These are phyloP conservation scores for Xyliphius kryptos DNA, from an alignment of 2,113 vertebrate species.

Conservation along the genomic window DNA sequence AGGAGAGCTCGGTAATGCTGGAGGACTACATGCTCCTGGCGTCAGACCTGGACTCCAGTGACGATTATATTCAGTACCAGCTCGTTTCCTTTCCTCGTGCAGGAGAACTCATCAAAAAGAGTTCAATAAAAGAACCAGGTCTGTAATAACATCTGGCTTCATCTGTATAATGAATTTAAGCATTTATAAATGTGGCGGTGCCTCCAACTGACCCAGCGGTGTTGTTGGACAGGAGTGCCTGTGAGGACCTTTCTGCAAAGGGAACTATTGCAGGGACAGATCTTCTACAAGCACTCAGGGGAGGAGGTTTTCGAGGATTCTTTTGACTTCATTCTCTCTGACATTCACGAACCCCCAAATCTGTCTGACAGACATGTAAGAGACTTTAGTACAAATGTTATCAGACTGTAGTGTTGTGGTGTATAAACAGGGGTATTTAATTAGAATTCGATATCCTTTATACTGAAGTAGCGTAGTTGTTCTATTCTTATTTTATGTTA, in stretches of 20 bases:
- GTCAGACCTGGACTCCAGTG: constrained; percentile 63
- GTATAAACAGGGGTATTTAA: too few species aligned
- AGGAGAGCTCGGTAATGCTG: constrained; percentile 49
- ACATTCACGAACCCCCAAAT: constrained; percentile 62
- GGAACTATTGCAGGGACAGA: constrained; percentile 60
- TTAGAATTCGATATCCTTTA: too few species aligned
- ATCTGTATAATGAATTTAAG: too few species aligned
- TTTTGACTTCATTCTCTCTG: constrained; percentile 61
- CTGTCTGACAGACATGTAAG: constrained; percentile 62
- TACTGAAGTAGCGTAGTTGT: too few species aligned
- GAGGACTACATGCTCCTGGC: constrained; percentile 52
- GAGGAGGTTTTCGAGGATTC: constrained; percentile 65
- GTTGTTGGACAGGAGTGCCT: constrained; percentile 42
- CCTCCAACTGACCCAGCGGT: not conserved
- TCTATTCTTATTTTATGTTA: too few species aligned
- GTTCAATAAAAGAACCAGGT: constrained; percentile 46
- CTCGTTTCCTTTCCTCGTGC: constrained; percentile 33
- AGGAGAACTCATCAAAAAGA: constrained; percentile 55
- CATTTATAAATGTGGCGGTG: too few species aligned
- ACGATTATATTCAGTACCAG: constrained; percentile 59
- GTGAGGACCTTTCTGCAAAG: constrained; percentile 62
- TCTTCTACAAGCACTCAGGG: constrained; percentile 64
- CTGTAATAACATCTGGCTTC: constrained; percentile 1
- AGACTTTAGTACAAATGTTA: too few species aligned
- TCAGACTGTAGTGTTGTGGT: too few species aligned